Evolutionary conservation across 2,888 invertebrate species (phyloP), one percentile per base, ranked within the genome.

Genomic region (Flexamia atlantica): DNA sequence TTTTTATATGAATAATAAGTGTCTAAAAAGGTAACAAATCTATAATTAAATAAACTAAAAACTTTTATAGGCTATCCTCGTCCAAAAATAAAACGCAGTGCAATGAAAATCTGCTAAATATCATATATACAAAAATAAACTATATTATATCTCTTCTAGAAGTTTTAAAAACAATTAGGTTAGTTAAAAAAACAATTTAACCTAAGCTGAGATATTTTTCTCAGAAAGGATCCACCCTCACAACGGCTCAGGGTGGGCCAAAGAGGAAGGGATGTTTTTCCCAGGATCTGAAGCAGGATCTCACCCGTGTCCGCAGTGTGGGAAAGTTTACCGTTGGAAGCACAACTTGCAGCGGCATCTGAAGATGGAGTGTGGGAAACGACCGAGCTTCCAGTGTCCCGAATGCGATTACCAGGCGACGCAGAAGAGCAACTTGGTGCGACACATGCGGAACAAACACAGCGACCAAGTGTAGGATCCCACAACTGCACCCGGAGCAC

Each of bases 341-440:
- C 85, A 86, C 42, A 87, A 86, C 53, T 81, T 88, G 53, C 84
- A 85, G 42, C 86, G 86, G 81, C 88, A 88, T 72, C 76, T 87
- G 87, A 91, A 91, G 25, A 88, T 87, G 20, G 89, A 88, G 74
- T 90, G 90, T 83, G 89, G 89, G 12, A 87, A 88, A 50, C 89
- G 88, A 40, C 88, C 89, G 0, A 89, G 88, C 81, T 90, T 88
- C 60, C 86, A 86, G 9, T 90, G 90, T 76, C 87, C 88, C 0
- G 87, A 88, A 32, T 90, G 90, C 81, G 84, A 86, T 0, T 87
- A 88, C 30, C 87, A 84, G 82, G 87, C 88, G 82, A 89, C 88
- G 40, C 88, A 88, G 42, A 85, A 87, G 23, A 85, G 87, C 5
- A 88, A 88, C 46, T 87, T 89, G 10, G 88, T 88, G 53, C 87